Conservation (phyloP, 1,140 invertebrate genomes). For the Rhyzopertha dominica region DNA sequence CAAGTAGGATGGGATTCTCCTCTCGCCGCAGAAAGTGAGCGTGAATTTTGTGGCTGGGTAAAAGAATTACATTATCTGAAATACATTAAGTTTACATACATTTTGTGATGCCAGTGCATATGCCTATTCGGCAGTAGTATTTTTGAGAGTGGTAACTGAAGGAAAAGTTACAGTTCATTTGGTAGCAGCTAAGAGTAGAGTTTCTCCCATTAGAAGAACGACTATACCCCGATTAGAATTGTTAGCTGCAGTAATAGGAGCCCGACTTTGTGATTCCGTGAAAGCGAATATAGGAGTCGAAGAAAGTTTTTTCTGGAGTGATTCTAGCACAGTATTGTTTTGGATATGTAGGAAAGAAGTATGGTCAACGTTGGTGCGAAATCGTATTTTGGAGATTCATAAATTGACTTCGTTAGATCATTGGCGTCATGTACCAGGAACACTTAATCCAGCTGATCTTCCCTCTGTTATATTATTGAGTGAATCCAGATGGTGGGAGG, state of each 20-base stretch:
- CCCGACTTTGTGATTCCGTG: not conserved
- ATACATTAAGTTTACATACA: slow-evolving; percentile 2
- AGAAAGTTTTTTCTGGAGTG: slow-evolving; percentile 1
- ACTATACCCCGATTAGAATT: slow-evolving; percentile 14
- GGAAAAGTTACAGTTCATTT: not conserved
- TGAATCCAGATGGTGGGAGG: slow-evolving; percentile 8
- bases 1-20: not conserved
- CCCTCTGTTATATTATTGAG: not conserved
- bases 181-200: not conserved
- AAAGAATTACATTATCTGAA: not conserved
- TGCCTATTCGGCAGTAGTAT: slow-evolving; percentile 1
- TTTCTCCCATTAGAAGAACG: not conserved
- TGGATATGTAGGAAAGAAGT: not conserved
- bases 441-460: slow-evolving; percentile 1
- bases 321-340: not conserved
- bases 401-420: not conserved
- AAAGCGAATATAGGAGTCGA: not conserved
- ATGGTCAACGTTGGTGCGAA: slow-evolving; percentile 26
- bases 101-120: not conserved
- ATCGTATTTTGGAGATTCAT: slow-evolving; percentile 30
- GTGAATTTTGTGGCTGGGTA: not conserved
- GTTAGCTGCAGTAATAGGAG: not conserved
- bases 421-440: not conserved
- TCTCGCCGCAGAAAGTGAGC: not conserved
- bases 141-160: not conserved